A percentile compares a stretch with the other conserved stretches of the same genome.
Conservation (phyloP, 1,140 invertebrate genomes). For the Lethocerus indicus region DNA sequence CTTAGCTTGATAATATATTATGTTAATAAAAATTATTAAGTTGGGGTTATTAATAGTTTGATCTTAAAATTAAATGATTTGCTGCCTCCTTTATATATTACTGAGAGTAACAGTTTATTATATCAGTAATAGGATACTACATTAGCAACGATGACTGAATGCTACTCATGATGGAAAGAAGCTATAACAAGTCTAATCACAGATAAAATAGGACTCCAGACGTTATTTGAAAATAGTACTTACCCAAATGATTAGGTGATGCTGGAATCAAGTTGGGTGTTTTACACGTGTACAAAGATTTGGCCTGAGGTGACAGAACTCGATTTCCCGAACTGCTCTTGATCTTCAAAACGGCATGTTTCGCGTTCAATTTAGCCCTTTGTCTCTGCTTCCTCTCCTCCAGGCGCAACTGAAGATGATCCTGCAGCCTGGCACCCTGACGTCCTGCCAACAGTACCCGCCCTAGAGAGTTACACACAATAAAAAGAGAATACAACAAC, state of each 20-base stretch:
- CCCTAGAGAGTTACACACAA: neutral
- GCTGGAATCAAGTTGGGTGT: constrained; percentile 4
- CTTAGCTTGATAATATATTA: too few species aligned
- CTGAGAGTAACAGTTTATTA: too few species aligned
- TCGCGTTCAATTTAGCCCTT: constrained; percentile 26
- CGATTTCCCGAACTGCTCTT: constrained; percentile 22
- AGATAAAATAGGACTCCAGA: too few species aligned
- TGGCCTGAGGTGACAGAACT: constrained; percentile 4
- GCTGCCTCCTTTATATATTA: too few species aligned
- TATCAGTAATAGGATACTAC: too few species aligned
- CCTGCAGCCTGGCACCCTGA: constrained; percentile 34
- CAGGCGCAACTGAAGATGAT: constrained; percentile 34
- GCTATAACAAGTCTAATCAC: too few species aligned
- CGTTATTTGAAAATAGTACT: neutral
- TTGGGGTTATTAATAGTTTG: too few species aligned
- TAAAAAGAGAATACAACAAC: too few species aligned
- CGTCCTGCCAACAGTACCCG: constrained; percentile 22
- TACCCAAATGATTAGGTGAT: constrained; percentile 8
- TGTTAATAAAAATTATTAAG: too few species aligned
- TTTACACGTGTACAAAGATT: constrained; percentile 7
- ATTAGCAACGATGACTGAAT: too few species aligned
- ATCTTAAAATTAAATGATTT: too few species aligned
- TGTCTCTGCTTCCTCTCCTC: constrained; percentile 37
- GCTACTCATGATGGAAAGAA: too few species aligned
- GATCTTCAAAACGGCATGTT: constrained; percentile 22